A percentile compares a stretch with the other conserved stretches of the same genome.
Conservation (phyloP, 2,888 invertebrate species). For the Agrenia bidenticulata region DNA sequence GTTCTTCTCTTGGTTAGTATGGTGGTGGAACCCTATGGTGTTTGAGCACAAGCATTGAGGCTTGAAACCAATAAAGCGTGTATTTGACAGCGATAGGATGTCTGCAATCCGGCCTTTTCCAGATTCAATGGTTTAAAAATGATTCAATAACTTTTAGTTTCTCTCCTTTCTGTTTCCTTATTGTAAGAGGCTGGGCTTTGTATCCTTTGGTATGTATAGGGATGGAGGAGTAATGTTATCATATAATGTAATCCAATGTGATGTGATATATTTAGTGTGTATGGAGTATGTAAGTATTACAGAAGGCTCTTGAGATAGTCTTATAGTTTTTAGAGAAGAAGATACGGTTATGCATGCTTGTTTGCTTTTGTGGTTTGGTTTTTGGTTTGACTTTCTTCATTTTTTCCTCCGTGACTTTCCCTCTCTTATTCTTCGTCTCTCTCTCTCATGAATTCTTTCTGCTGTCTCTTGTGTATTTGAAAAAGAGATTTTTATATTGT, state of each 20-base stretch:
- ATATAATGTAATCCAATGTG: too few relatives aligned
- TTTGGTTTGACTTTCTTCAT: constrained; percentile 20
- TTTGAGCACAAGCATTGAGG: constrained; percentile 31
- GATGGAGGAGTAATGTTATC: too few relatives aligned
- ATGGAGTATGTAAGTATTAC: too few relatives aligned
- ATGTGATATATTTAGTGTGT: too few relatives aligned
- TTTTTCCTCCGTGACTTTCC: not conserved
- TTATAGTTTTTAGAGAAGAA: not conserved
- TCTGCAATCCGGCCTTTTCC: constrained; percentile 37
- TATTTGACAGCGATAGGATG: constrained; percentile 48
- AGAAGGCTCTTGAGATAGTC: too few relatives aligned
- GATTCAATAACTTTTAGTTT: constrained; percentile 49
- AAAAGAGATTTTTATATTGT: not conserved
- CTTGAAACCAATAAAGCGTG: constrained; percentile 49
- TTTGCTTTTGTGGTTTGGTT: constrained; percentile 20
- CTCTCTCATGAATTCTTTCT: too few relatives aligned
- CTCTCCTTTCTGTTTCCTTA: not conserved
- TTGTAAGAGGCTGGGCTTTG: not conserved
- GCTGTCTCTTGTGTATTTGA: too few relatives aligned
- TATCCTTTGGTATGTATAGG: too few relatives aligned
- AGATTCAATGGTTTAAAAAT: constrained; percentile 49
- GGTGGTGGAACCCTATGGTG: not conserved
- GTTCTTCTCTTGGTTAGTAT: too few relatives aligned
- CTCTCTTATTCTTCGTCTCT: constrained; percentile 3
- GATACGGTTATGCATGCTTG: constrained; percentile 15